These are phyloP conservation scores for Caenorhabditis inopinata DNA, from an alignment of 1,140 invertebrate species.

Conservation along the genomic window DNA sequence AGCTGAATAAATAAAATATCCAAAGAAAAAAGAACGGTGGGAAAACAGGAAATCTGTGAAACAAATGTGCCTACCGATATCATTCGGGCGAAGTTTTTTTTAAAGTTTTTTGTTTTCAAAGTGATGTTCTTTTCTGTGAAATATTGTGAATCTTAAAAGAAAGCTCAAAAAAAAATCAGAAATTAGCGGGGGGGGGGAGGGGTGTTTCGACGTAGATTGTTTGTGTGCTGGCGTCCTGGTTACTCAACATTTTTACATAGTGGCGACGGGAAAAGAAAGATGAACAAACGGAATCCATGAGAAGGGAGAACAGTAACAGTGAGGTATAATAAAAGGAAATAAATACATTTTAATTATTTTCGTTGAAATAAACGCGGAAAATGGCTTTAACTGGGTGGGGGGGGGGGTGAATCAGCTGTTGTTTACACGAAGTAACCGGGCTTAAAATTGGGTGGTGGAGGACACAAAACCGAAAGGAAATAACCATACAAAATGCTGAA, in stretches of 20 bases:
- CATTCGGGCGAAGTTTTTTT: background rate
- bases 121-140: background rate
- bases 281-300: slow-evolving; percentile 33
- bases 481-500: slow-evolving; percentile 31
- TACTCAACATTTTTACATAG: slow-evolving; percentile 33
- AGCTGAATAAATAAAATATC: too few relatives aligned
- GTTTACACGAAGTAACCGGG: slow-evolving; percentile 13
- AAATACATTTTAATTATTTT: too few relatives aligned
- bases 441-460: background rate
- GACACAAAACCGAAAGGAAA: too few relatives aligned
- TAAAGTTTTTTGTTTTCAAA: slow-evolving; percentile 11
- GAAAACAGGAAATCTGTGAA: too few relatives aligned
- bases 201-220: background rate
- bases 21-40: too few relatives aligned
- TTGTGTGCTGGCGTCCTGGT: background rate
- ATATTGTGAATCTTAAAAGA: too few relatives aligned
- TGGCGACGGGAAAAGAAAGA: too few relatives aligned
- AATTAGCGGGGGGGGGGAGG: background rate
- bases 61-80: slow-evolving; percentile 24
- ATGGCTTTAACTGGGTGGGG: too few relatives aligned
- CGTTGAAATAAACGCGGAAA: too few relatives aligned
- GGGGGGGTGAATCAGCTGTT: too few relatives aligned
- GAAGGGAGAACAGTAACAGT: background rate
- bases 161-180: too few relatives aligned
- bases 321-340: background rate